A percentile compares a stretch with the other conserved stretches of the same genome.
Evolutionary conservation across 2,113 vertebrate genomes (phyloP).

Genomic region (rat (Rattus norvegicus)): DNA sequence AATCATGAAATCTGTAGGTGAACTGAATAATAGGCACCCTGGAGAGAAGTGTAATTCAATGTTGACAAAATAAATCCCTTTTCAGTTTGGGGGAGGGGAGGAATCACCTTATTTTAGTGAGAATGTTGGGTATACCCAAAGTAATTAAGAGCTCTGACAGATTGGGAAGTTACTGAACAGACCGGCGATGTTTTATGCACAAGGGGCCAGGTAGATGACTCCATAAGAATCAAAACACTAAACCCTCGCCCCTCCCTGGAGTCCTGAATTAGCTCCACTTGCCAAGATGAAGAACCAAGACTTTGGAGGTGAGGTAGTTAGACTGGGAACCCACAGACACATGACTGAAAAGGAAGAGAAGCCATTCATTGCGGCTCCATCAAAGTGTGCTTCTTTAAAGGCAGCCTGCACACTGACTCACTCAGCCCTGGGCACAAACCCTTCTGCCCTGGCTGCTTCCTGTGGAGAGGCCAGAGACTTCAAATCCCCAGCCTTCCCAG

Average conservation of each 20-base stretch:
- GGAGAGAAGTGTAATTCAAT: slow-evolving; percentile 59
- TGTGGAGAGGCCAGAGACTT: not conserved
- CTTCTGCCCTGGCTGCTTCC: not conserved
- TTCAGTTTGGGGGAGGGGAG: slow-evolving; percentile 16
- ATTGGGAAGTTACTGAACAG: slow-evolving; percentile 54
- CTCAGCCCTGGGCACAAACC: not conserved
- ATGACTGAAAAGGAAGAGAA: not conserved
- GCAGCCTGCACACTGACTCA: not conserved
- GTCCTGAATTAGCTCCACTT: not conserved
- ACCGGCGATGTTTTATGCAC: not conserved
- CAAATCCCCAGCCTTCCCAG: not conserved
- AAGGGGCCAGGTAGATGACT: not conserved
- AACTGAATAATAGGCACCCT: slow-evolving; percentile 71
- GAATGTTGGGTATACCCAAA: not conserved
- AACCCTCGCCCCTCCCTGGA: not conserved
- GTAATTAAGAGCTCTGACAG: slow-evolving; percentile 61
- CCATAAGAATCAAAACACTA: not conserved
- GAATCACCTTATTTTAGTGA: slow-evolving; percentile 66
- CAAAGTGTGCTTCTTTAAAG: not conserved
- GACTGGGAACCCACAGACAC: not conserved
- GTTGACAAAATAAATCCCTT: slow-evolving; percentile 53
- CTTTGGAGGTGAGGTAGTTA: too few relatives aligned
- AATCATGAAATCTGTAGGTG: slow-evolving; percentile 74
- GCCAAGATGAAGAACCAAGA: not conserved
- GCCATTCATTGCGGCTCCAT: not conserved